Evolutionary conservation across 2,113 vertebrate genomes (phyloP), one percentile per base, ranked within the genome.

Genomic region (Brienomyrus brachyistius): DNA sequence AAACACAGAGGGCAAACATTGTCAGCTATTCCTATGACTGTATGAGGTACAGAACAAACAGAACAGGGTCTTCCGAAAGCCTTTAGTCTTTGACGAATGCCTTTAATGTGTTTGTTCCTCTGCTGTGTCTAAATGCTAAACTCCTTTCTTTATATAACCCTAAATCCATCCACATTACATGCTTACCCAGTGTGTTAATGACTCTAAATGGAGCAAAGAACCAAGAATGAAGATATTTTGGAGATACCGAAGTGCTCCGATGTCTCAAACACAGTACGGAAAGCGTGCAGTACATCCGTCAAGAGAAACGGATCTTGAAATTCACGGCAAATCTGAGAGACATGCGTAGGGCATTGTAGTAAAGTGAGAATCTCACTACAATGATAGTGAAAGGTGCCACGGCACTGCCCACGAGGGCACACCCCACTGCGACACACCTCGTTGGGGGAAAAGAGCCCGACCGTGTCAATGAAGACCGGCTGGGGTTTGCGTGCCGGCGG

Each of bases 401-500:
- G 56, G 10, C 88, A 85, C 86, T 86, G 90, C 51, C 50, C 21
- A 87, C 84, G 56, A 92, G 92, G 56, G 86, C 87, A 91, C 91
- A 93, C 93, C 93, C 90, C 93, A 93, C 80, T 92, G 88, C 92
- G 90, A 97, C 97, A 93, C 96, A 97, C 96, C 97, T 97, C 96
- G 87, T 97, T 97, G 0, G 95, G 96, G 90, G 96, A 98, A 94
- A 96, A 97, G 90, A 98, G 94, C 91, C 97, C 97, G 27, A 97
- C 90, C 56, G 95, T 96, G 94, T 96, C 96, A 92, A 97, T 95
- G 93, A 96, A 97, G 90, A 97, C 94, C 87, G 96, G 94, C 93
- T 96, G 92, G 87, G 95, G 96, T 94, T 94, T 96, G 95, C 96
- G 91, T 31, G 23, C 59, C 91, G 94, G 93, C 54, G 94, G 91